Evolutionary conservation across 2,113 vertebrate genomes (phyloP), one percentile per base, ranked within the genome.

Genomic region (Columba livia): DNA sequence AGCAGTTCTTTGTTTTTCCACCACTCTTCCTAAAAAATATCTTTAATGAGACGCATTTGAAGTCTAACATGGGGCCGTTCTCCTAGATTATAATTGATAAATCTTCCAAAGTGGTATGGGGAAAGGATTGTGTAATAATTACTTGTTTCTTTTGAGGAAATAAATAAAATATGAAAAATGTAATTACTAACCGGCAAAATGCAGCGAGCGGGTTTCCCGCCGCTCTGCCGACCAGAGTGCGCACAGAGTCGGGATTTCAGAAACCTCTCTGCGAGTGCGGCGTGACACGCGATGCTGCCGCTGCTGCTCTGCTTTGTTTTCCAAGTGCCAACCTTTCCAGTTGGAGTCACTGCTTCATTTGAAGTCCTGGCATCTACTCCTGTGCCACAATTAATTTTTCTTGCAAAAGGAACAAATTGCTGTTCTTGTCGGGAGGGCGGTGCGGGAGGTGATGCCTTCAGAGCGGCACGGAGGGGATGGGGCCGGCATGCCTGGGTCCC

Each of bases 121-220:
- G 79, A 85, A 88, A 81, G 71, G 14, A 92, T 91, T 96, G 96
- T 96, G 96, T 96, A 95, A 95, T 96, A 96, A 97, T 97, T 94
- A 95, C 94, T 97, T 38, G 93, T 94, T 97, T 67, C 95, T 91
- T 96, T 97, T 97, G 97, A 97, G 95, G 93, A 94, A 95, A 97
- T 97, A 94, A 97, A 97, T 97, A 97, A 97, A 97, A 97, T 96
- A 97, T 97, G 97, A 97, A 94, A 93, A 97, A 90, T 64, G 92
- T 95, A 96, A 97, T 96, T 96, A 62, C 95, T 53, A 90, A 89
- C 66, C 15, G 24, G 96, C 93, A 62, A 75, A 94, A 96, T 9
- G 57, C 89, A 66, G 93, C 3, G 10, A 58, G 72, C 9, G 58
- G 85, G 73, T 93, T 96, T 93, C 97, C 97, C 32, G 5, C 74